phyloP scores from a whole-genome alignment of 2,888 invertebrate genomes.

The Tetramorium bicarinatum region DNA sequence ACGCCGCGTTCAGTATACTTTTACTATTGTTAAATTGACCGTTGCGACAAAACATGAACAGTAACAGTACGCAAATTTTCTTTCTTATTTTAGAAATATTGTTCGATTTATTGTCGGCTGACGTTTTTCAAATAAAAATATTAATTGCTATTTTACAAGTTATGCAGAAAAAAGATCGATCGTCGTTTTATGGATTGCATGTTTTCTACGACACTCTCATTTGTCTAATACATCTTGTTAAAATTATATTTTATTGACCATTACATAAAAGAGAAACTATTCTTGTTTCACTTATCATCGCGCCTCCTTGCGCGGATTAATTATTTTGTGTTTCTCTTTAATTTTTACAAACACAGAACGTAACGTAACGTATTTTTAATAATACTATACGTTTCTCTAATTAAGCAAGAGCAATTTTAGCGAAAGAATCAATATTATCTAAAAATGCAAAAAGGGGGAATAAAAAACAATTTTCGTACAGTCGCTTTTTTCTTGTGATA shows the following conservation, averaged over 20 bases:
- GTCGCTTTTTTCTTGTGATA: neutral
- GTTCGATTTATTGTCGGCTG: neutral
- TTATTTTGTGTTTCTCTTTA: conserved; percentile 18
- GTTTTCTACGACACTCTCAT: neutral
- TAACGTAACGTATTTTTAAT: neutral
- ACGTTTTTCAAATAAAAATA: neutral
- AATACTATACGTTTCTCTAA: neutral
- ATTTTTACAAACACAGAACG: neutral
- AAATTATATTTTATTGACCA: neutral
- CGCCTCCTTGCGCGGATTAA: conserved; percentile 1
- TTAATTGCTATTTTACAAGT: neutral
- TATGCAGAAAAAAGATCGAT: neutral
- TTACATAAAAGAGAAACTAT: conserved; percentile 38
- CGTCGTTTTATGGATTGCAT: neutral
- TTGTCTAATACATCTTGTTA: neutral
- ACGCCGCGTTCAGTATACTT: neutral
- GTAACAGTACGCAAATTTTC: neutral
- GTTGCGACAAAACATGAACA: neutral
- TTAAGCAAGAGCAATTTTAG: conserved; percentile 13
- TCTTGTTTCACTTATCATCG: neutral
- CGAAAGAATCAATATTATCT: neutral
- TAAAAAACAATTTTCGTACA: neutral
- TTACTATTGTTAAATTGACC: conserved; percentile 1
- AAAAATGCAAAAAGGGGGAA: neutral
- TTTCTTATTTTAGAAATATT: neutral